Percentiles rank a stretch among this genome's conserved stretches.
phyloP scores from a whole-genome alignment of 2,888 invertebrate genomes.

The Cephus sareptanus region DNA sequence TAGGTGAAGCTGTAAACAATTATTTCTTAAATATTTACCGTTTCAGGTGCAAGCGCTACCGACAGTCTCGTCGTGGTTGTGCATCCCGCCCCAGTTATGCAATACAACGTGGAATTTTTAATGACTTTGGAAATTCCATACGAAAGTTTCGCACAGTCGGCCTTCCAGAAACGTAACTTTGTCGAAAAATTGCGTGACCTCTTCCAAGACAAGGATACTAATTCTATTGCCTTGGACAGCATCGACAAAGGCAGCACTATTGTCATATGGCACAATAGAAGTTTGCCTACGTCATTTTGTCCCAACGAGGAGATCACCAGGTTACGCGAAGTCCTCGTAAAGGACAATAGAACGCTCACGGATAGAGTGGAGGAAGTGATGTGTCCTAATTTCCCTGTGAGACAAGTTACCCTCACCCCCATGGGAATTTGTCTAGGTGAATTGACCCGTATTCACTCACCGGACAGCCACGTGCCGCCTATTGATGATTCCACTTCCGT shows the following conservation, averaged over 20 bases:
- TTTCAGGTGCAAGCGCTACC: conserved; percentile 71
- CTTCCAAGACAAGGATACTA: conserved; percentile 80
- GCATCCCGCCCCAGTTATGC: conserved; percentile 72
- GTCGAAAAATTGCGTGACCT: conserved; percentile 82
- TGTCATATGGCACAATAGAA: conserved; percentile 85
- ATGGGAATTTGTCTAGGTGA: conserved; percentile 70
- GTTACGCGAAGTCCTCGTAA: conserved; percentile 78
- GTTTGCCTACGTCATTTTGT: conserved; percentile 79
- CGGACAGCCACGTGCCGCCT: conserved; percentile 50
- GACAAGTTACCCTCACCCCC: conserved; percentile 68
- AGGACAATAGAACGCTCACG: conserved; percentile 72
- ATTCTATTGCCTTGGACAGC: conserved; percentile 79
- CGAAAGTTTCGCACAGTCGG: conserved; percentile 77
- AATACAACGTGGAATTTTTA: conserved; percentile 83
- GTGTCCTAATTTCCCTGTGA: conserved; percentile 78
- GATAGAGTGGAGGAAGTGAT: conserved; percentile 75
- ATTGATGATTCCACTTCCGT: conserved; percentile 61
- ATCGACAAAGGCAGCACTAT: conserved; percentile 77
- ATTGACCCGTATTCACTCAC: conserved; percentile 60
- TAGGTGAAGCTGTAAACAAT: neutral
- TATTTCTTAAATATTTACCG: neutral
- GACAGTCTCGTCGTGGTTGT: conserved; percentile 85
- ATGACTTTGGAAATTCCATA: conserved; percentile 80
- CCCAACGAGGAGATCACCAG: conserved; percentile 81
- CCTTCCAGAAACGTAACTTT: conserved; percentile 81